Evolutionary conservation across 2,888 invertebrate species (phyloP).

Genomic region (Asteroscopus sphinx): DNA sequence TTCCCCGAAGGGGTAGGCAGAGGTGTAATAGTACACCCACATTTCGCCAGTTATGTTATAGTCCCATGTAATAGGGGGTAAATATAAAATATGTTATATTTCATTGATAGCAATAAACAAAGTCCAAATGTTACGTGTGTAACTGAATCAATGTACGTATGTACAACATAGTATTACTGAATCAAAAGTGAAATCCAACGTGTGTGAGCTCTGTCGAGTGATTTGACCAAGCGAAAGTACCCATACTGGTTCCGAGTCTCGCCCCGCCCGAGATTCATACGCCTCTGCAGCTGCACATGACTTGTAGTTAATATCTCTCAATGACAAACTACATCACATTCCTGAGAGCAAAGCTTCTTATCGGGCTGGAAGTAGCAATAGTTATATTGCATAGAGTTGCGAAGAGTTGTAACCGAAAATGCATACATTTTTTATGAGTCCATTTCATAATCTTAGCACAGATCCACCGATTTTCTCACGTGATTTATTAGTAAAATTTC

Average conservation of each 20-base stretch:
- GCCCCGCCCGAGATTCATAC: conserved; percentile 64
- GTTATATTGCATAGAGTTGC: conserved; percentile 26
- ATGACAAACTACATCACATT: conserved; percentile 55
- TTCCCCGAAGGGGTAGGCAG: too few species aligned
- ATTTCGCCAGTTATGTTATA: too few species aligned
- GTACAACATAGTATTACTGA: conserved; percentile 51
- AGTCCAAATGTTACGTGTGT: conserved; percentile 25
- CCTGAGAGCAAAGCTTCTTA: conserved; percentile 33
- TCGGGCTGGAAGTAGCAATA: conserved; percentile 36
- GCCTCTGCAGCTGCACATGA: conserved; percentile 58
- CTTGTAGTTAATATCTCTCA: conserved; percentile 53
- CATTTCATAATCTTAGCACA: conserved; percentile 35
- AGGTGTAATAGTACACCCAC: too few species aligned
- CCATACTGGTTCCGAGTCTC: conserved; percentile 81
- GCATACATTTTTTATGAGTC: conserved; percentile 24
- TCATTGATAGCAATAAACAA: conserved; percentile 10
- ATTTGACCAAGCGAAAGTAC: conserved; percentile 86
- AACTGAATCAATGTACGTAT: conserved; percentile 13
- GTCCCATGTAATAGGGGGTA: too few species aligned
- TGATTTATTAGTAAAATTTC: conserved; percentile 23
- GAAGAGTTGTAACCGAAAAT: conserved; percentile 32
- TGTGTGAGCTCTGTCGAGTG: conserved; percentile 74
- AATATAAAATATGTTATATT: background rate
- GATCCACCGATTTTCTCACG: conserved; percentile 33
- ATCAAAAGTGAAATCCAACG: conserved; percentile 85